A percentile compares a stretch with the other conserved stretches of the same genome.
phyloP scores from a whole-genome alignment of 2,888 invertebrate genomes.

The Catocala fraxini region DNA sequence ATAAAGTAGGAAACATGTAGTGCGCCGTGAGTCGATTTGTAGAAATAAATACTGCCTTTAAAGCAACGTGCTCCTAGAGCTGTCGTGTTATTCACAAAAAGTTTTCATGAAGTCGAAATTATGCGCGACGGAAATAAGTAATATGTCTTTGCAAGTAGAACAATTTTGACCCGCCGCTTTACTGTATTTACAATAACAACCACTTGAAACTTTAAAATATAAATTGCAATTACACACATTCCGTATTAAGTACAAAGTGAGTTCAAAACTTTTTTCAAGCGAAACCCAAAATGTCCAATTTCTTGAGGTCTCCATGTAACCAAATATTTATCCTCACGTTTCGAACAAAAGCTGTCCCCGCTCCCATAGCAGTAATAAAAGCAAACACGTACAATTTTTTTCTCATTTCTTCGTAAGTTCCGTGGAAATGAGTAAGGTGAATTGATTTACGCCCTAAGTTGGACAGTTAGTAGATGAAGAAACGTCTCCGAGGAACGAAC shows the following conservation, averaged over 20 bases:
- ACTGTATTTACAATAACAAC: no score
- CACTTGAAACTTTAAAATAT: no score
- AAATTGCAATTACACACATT: no score
- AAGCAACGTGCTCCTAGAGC: neutral
- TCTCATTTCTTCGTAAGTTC: slow-evolving; percentile 45
- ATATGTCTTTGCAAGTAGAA: no score
- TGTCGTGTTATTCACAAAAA: no score
- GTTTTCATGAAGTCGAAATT: no score
- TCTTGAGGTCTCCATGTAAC: slow-evolving; percentile 13
- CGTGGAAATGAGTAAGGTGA: slow-evolving; percentile 50
- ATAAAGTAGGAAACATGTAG: slow-evolving; percentile 23
- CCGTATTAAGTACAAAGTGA: no score
- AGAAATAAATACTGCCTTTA: slow-evolving; percentile 1
- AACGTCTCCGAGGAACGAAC: slow-evolving; percentile 45
- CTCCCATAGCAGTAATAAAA: slow-evolving; percentile 51
- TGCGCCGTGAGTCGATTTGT: slow-evolving; percentile 31
- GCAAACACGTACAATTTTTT: slow-evolving; percentile 43
- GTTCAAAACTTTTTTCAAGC: neutral
- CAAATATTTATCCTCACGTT: slow-evolving; percentile 23
- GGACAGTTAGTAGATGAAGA: slow-evolving; percentile 63
- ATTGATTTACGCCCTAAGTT: slow-evolving; percentile 67
- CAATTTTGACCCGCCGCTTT: no score
- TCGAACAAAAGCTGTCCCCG: slow-evolving; percentile 36
- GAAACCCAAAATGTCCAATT: slow-evolving; percentile 7
- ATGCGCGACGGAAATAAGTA: no score